Evolutionary conservation across 2,888 invertebrate species (phyloP), one percentile per base, ranked within the genome.

Genomic region (Leucozona laternaria): DNA sequence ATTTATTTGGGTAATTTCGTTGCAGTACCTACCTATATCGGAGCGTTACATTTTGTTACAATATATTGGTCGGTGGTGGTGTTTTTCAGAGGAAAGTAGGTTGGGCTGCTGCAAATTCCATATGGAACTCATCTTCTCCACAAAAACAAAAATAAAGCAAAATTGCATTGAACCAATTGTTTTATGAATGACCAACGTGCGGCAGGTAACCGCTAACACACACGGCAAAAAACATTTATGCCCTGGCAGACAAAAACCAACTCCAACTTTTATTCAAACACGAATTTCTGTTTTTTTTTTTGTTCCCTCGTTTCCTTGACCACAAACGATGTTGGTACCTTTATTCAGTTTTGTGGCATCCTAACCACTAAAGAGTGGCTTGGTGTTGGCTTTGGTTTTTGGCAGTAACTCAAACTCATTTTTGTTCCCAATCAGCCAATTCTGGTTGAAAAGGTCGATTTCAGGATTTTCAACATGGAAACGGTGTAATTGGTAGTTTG

Each of bases 1-100:
- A 86, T 86, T 86, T 86, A 86, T 86, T 82, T 75, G 53, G 58
- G 75, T 64, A 82, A 82, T 82, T 86, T 79, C 8, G 28, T 34
- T 64, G 20, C 57, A 70, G 40, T 64, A n/a, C n/a, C n/a, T n/a
- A n/a, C n/a, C n/a, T n/a, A 64, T 22, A 57, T 17, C 43, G 22
- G 11, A 68, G 22, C 22, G 22, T 31, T 50, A 53, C 57, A 71
- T 64, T 71, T 66, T 34, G 55, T 34, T 43, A 66, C 66, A 55
- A 48, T 77, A 71, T 62, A 28, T 5, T 1, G 4, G 55, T 57
- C 62, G 48, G 43, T n/a, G 31, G 11, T 40, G n/a, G n/a, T n/a
- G n/a, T n/a, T n/a, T n/a, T 53, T 50, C n/a, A 2, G 28, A 37
- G 17, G 37, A 72, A 77, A 77, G 80, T 80, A 72, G 72, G 77